Evolutionary conservation across 2,797 vertebrate species (phyloP), one percentile per base, ranked within the genome.

Genomic region (Darevskia mixta): DNA sequence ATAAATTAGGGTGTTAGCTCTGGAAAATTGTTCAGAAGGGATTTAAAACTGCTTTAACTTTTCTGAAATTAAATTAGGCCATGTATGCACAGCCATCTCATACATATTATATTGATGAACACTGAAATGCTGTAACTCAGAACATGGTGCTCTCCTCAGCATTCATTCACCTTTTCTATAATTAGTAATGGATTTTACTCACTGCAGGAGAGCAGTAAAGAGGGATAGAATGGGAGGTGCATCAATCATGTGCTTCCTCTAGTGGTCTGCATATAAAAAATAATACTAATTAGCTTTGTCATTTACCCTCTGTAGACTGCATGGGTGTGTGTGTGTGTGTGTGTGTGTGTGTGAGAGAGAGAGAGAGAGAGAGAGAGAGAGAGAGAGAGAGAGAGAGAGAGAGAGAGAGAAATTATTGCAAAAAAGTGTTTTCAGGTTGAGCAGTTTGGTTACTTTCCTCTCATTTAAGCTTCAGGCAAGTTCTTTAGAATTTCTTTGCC

Each of bases 61-160:
- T 73, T 72, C 69, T 80, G 32, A 41, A 41, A 41, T 87, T 67
- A 55, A 87, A 84, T 90, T 84, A 76, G 58, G 25, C 83, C 64
- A 38, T 58, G 38, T 55, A 72, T 27, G n/a, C 25, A 71, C 41
- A 87, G 35, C 17, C 4, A 79, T 27, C 64, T 7, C 18, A 1
- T 0, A 38, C 87, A 58, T 1, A 3, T 79, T 77, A 32, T 35
- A 83, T 73, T 79, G 69, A 43, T 23, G 69, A 88, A 80, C 23
- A 80, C 41, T 73, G 87, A 79, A 88, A 80, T 80, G 38, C 67
- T 80, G 3, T 38, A 79, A 45, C 49, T 64, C 11, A 9, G 73
- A 69, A 49, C 17, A n/a, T 58, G 25, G n/a, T 69, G 38, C 49
- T 79, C 9, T 27, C 73, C 55, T 67, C 66, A 55, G 58, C 18